Conservation (phyloP, 2,797 vertebrate species). For the Limosa lapponica region DNA sequence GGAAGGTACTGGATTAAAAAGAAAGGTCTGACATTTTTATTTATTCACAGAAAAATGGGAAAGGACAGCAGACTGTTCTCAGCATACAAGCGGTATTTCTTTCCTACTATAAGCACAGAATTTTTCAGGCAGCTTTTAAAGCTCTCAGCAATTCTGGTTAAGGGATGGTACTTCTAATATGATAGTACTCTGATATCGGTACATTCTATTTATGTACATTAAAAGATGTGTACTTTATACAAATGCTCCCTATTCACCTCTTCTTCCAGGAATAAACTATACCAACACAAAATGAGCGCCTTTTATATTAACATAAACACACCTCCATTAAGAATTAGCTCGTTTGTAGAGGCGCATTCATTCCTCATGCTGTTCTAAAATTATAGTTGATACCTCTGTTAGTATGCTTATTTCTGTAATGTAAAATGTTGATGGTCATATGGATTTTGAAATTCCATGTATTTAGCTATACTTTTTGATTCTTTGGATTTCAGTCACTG, state of each 20-base stretch:
- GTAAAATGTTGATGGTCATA: neutral
- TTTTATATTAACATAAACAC: neutral
- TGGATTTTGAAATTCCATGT: neutral
- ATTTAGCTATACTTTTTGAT: neutral
- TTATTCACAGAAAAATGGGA: neutral
- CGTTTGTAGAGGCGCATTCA: neutral
- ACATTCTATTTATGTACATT: neutral
- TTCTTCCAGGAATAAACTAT: neutral
- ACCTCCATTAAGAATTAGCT: neutral
- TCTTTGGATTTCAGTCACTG: neutral
- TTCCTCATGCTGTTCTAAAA: neutral
- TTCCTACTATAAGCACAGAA: neutral
- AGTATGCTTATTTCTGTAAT: neutral
- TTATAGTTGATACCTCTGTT: neutral
- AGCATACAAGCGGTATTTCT: neutral
- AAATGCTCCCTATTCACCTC: neutral
- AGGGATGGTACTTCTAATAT: neutral
- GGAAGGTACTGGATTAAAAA: neutral
- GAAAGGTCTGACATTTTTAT: neutral
- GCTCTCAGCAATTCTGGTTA: neutral
- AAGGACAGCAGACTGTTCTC: neutral
- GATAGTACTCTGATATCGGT: neutral
- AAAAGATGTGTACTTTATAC: neutral
- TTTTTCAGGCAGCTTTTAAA: neutral
- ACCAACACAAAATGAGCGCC: neutral